Conservation (phyloP, 2,888 invertebrate species). For the Cheilosia soror region DNA sequence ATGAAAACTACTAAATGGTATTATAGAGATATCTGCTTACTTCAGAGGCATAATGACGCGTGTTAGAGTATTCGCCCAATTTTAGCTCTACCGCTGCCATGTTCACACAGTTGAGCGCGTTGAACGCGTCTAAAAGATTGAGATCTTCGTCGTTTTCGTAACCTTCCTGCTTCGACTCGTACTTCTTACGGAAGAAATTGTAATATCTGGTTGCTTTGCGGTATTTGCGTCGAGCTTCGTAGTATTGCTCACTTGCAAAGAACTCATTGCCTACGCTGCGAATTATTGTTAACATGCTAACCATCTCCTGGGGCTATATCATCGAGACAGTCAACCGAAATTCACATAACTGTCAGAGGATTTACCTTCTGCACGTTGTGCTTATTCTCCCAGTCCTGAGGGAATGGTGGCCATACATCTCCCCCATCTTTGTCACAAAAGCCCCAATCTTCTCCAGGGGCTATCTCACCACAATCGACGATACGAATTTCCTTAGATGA, state of each 20-base stretch:
- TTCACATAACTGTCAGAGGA: not conserved
- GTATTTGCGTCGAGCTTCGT: slow-evolving; percentile 90
- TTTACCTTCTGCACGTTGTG: slow-evolving; percentile 77
- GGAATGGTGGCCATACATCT: slow-evolving; percentile 90
- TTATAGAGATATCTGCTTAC: slow-evolving; percentile 78
- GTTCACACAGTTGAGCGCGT: slow-evolving; percentile 87
- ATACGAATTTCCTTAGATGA: slow-evolving; percentile 87
- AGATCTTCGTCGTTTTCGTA: slow-evolving; percentile 79
- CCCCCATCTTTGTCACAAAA: slow-evolving; percentile 89
- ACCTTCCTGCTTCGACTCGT: slow-evolving; percentile 78
- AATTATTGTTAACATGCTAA: slow-evolving; percentile 86
- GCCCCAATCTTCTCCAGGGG: slow-evolving; percentile 86
- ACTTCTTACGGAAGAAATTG: slow-evolving; percentile 82
- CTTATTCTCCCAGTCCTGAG: slow-evolving; percentile 88
- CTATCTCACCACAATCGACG: slow-evolving; percentile 90
- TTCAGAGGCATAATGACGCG: slow-evolving; percentile 87
- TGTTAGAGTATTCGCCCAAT: slow-evolving; percentile 86
- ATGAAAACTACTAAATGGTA: not conserved
- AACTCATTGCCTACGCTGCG: slow-evolving; percentile 90
- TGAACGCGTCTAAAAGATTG: slow-evolving; percentile 80
- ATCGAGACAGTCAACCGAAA: not conserved
- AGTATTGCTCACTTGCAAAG: slow-evolving; percentile 86
- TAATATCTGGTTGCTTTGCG: slow-evolving; percentile 91
- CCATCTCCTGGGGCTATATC: slow-evolving; percentile 84
- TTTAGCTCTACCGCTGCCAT: slow-evolving; percentile 90